Percentiles rank a stretch among this genome's conserved stretches.
Conservation (phyloP, 2,113 vertebrate species). For the human region GRCh38 chr14:83978501-83979000, state of each 20-base stretch:
- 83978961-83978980: not conserved
- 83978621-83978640: not conserved
- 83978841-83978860: slow-evolving; percentile 41
- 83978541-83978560: not conserved
- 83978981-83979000: not conserved
- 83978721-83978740: not conserved
- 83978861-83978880: not conserved
- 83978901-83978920: not conserved
- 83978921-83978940: not conserved
- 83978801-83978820: slow-evolving; percentile 14
- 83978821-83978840: slow-evolving; percentile 42
- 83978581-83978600: not conserved
- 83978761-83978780: not conserved
- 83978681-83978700: not conserved
- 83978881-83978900: slow-evolving; percentile 32
- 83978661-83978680: accelerated
- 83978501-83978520: not conserved
- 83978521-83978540: not conserved
- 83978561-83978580: not conserved
- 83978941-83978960: slow-evolving; percentile 20
- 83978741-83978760: not conserved
- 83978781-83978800: slow-evolving; percentile 21
- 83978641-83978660: too few relatives aligned
- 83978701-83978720: not conserved
- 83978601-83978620: not conserved